Percentiles rank a stretch among this genome's conserved stretches.
Conservation (phyloP, 1,140 invertebrate species). For the Helicoverpa armigera region DNA sequence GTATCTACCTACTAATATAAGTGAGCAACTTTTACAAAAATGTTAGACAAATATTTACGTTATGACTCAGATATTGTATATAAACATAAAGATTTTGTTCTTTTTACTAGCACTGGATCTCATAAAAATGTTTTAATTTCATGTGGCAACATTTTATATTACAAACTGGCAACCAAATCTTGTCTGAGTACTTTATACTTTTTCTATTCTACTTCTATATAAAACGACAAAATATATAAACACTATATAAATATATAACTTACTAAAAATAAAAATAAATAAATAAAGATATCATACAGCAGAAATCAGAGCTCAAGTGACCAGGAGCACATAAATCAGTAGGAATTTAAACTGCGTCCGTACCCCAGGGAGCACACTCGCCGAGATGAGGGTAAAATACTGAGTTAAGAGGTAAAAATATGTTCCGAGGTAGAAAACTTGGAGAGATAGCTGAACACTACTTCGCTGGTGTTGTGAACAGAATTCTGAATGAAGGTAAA, state of each 20-base stretch:
- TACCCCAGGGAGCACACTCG: constrained; percentile 27
- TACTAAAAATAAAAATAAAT: background rate
- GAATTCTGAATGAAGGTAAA: background rate
- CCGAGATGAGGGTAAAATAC: constrained; percentile 42
- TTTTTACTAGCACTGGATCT: too few relatives aligned
- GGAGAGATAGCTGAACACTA: constrained; percentile 8
- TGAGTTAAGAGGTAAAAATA: constrained; percentile 41
- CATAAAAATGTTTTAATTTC: too few relatives aligned
- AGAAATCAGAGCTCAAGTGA: constrained; percentile 46
- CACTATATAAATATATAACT: background rate
- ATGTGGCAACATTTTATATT: too few relatives aligned
- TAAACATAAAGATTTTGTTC: too few relatives aligned
- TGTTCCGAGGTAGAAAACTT: constrained; percentile 27
- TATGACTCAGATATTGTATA: too few relatives aligned
- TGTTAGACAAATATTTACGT: too few relatives aligned
- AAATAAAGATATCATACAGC: constrained; percentile 1
- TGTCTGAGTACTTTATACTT: too few relatives aligned
- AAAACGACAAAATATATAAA: too few relatives aligned
- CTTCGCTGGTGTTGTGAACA: background rate
- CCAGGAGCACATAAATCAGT: constrained; percentile 47
- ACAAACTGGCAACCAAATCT: too few relatives aligned
- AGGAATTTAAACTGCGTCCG: constrained; percentile 48
- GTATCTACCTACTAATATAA: too few relatives aligned
- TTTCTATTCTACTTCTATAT: too few relatives aligned
- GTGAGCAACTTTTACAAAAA: too few relatives aligned